Conservation (phyloP, 2,797 vertebrate genomes). For the Limnodromus scolopaceus region DNA sequence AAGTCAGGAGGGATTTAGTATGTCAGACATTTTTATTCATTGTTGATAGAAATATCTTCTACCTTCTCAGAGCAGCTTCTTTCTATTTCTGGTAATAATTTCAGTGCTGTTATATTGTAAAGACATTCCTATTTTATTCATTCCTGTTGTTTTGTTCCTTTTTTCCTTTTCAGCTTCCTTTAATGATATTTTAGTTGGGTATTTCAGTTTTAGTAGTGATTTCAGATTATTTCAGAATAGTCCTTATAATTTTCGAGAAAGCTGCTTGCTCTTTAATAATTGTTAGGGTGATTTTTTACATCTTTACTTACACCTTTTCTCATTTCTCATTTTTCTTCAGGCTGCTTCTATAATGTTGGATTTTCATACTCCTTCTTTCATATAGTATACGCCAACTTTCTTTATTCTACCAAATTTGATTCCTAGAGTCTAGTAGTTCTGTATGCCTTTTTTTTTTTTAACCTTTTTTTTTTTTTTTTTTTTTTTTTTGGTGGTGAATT, state of each 20-base stretch:
- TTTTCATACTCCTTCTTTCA: background rate
- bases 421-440: background rate
- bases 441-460: background rate
- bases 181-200: background rate
- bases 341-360: background rate
- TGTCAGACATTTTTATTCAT: background rate
- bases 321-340: conserved; percentile 7
- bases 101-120: background rate
- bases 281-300: background rate
- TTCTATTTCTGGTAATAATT: conserved; percentile 20
- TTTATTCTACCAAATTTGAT: background rate
- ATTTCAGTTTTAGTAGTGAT: background rate
- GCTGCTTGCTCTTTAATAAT: background rate
- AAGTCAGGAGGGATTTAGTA: background rate
- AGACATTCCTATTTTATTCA: background rate
- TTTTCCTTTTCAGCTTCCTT: background rate
- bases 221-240: background rate
- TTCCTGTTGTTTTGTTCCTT: background rate
- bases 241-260: background rate
- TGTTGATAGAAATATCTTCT: background rate
- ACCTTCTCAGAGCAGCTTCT: background rate
- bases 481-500: background rate
- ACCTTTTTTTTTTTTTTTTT: background rate
- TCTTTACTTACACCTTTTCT: background rate
- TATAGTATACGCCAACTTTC: background rate